Conservation (phyloP, 2,113 vertebrate genomes). For the Dipodomys merriami region DNA sequence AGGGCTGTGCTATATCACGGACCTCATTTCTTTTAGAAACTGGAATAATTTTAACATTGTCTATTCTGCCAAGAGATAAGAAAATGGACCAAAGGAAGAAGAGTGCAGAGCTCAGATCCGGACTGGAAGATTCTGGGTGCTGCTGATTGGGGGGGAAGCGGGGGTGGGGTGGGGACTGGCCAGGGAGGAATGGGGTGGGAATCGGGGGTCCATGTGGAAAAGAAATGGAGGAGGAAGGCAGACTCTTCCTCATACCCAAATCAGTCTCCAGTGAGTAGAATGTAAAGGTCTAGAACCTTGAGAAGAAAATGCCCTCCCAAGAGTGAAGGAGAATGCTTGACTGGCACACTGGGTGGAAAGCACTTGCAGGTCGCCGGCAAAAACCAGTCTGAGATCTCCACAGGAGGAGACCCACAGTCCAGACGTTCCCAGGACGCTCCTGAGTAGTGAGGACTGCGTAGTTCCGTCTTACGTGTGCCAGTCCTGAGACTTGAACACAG, state of each 20-base stretch:
- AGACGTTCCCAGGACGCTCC: no score
- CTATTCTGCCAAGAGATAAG: background rate
- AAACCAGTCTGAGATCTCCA: no score
- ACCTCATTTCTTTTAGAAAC: background rate
- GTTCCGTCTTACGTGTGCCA: no score
- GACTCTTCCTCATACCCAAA: background rate
- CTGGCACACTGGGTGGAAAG: no score
- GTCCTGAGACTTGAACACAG: no score
- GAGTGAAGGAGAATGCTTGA: no score
- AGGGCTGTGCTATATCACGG: no score
- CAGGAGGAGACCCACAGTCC: no score
- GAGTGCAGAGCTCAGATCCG: background rate
- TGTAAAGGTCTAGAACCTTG: background rate
- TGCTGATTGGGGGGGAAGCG: background rate
- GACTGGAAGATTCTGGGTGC: background rate
- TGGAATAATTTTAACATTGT: background rate
- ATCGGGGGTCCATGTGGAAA: fast-evolving
- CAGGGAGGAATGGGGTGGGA: fast-evolving
- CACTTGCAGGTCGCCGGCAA: no score
- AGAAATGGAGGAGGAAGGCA: background rate
- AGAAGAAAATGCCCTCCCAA: no score
- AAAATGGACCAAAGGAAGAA: background rate
- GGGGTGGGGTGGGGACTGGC: fast-evolving
- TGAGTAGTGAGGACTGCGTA: no score
- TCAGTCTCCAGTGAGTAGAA: background rate